phyloP scores from a whole-genome alignment of 2,113 vertebrate genomes.

The Gobiocypris rarus region DNA sequence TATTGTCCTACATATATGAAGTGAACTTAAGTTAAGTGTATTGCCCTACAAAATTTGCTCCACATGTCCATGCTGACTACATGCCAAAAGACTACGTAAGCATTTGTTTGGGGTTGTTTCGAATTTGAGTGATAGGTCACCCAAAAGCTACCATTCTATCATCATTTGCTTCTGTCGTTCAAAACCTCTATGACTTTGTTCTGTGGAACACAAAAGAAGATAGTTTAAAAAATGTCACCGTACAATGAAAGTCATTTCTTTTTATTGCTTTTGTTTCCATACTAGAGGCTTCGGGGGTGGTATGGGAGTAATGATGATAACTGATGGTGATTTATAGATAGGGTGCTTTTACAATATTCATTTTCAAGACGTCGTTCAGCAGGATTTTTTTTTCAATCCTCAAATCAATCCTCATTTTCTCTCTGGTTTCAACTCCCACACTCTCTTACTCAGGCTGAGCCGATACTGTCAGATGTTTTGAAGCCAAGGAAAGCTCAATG shows the following conservation, averaged over 20 bases:
- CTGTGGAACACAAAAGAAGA: not conserved
- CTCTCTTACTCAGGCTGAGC: not conserved
- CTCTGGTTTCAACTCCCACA: slow-evolving; percentile 13
- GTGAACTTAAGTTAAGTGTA: not conserved
- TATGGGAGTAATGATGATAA: slow-evolving; percentile 54
- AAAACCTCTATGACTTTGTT: not conserved
- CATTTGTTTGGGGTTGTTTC: not conserved
- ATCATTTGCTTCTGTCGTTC: not conserved
- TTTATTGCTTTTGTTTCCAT: slow-evolving; percentile 5
- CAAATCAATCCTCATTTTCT: not conserved
- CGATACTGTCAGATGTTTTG: not conserved
- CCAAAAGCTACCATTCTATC: no score
- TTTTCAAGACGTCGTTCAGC: not conserved
- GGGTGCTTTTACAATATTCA: slow-evolving; percentile 30
- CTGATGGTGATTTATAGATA: slow-evolving; percentile 37
- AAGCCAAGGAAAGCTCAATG: not conserved
- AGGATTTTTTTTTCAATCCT: not conserved
- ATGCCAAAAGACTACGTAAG: not conserved
- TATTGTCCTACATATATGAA: not conserved
- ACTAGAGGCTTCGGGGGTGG: not conserved
- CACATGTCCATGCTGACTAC: not conserved
- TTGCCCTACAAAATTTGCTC: not conserved
- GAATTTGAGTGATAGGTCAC: no score
- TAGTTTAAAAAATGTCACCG: not conserved
- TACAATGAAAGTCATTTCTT: not conserved